Base-by-base conservation (phyloP, 2,797 vertebrate species). In the Merluccius polli region DNA sequence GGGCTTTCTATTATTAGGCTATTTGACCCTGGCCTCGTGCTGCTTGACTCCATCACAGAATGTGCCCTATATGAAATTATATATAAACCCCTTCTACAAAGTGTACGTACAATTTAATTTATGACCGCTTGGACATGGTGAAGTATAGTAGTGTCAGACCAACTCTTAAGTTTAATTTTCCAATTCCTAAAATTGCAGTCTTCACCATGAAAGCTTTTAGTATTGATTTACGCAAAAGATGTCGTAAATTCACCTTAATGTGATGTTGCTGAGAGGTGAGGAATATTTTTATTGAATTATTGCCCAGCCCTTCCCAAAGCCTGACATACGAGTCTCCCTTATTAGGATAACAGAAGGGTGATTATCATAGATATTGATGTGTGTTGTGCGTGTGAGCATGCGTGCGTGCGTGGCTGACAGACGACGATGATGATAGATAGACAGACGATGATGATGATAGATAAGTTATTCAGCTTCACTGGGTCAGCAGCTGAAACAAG, bases 1-100 rank as follows among this genome's bases (percentile, higher is more conserved):
- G 75, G 73, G 73, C 70, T 80, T 82, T 81, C 21, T 44, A 73
- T 84, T 80, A 81, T 81, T 83, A 80, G 68, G 27, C 65, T 75
- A 67, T 73, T 21, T 77, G 65, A 35, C 67, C 72, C 71, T 59
- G 77, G 21, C 72, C 72, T 11, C 52, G 52, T 59, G 52, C 52
- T 59, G 52, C 52, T 59, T 59, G 52, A n/a, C 52, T n/a, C 52
- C 52, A 59, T 59, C 52, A 59, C 21, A 59, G 21, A 35, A 59
- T 59, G 16, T 3, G 59, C 59, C n/a, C n/a, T 27, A 27, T 65
- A 27, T 65, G 24, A 65, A 27, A 65, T 65, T 11, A 10, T 12
- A 11, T 27, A 65, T 27, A 65, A 65, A 65, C n/a, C 59, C 24
- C 24, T 27, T 27, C 24, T 65, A 65, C 24, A 12, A 3, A 29